These are phyloP conservation scores for Pseudorectes ferrugineus DNA, from an alignment of 2,113 vertebrate species.

Conservation along the genomic window DNA sequence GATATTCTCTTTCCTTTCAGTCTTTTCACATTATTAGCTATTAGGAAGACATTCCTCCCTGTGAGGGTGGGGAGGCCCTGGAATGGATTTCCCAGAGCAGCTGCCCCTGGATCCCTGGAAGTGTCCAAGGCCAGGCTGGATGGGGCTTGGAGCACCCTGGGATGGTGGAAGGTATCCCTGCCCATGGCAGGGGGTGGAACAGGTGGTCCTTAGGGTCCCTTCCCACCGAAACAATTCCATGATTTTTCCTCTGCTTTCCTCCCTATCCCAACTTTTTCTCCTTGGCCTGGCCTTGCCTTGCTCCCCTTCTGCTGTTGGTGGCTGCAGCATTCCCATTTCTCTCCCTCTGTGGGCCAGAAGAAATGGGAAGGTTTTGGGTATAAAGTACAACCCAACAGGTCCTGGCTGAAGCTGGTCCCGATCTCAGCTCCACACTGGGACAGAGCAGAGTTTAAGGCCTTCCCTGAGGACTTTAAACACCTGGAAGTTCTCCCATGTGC, in stretches of 20 bases:
- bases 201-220: fast-evolving
- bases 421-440: fast-evolving
- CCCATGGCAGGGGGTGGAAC: too few species aligned
- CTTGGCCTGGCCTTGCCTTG: neutral
- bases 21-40: fast-evolving
- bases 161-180: neutral
- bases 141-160: fast-evolving
- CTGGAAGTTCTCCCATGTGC: fast-evolving
- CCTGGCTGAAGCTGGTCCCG: neutral
- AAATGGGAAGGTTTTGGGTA: fast-evolving
- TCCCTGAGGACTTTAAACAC: neutral
- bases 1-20: fast-evolving
- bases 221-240: neutral
- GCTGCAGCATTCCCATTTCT: fast-evolving
- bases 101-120: neutral
- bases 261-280: fast-evolving
- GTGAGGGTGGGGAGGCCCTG: fast-evolving
- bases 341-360: neutral
- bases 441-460: neutral
- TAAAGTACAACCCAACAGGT: fast-evolving
- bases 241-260: neutral
- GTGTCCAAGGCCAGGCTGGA: neutral
- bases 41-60: neutral
- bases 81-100: neutral
- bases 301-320: neutral